Base-by-base conservation (phyloP, 53 echinoderm and acorn worm species). In the Echinometra lucunter region DNA sequence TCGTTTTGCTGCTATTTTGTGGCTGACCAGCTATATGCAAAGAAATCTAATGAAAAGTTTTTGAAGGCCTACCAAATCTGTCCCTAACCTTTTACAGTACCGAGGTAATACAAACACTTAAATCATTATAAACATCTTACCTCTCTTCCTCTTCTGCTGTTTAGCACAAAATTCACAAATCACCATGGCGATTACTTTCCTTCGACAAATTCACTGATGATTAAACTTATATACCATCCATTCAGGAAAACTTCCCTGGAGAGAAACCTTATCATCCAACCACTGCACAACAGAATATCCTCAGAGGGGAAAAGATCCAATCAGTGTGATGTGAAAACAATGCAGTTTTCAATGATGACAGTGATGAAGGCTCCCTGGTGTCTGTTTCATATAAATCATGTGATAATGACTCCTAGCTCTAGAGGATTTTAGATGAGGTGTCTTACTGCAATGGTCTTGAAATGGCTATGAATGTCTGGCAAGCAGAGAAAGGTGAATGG, bases 151-250 rank as follows among this genome's bases (percentile, higher is more conserved):
- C 78, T 56, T 74, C 92, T 92, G 92, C 78, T 92, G 92, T 23
- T 92, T 78, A 1, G 92, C 92, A 92, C 92, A 92, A 92, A 92
- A 92, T 58, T 92, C 92, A 92, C 92, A 92, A 35, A 92, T 92
- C 57, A 92, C 92, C 92, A 92, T 92, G 92, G 80, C 78, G 92
- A 75, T 45, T n/a, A n/a, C n/a, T n/a, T n/a, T n/a, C n/a, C n/a
- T 0, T 17, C 12, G 10, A 60, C 49, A n/a, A 45, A n/a, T 85
- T 30, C 49, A 85, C 85, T 21, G 49, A 85, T 5, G 11, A 85
- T 13, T 27, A 85, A 16, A 85, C 1, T 81, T 23, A 53, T 47
- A 47, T 37, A 81, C n/a, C 85, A 85, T 85, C 85, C 85, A 2
- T 4, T 37, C 1, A n/a, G 85, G 85, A 30, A 74, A 81, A 81